A percentile compares a stretch with the other conserved stretches of the same genome.
Evolutionary conservation across 2,797 vertebrate species (phyloP).

Genomic region (Hafferia zeledoni): DNA sequence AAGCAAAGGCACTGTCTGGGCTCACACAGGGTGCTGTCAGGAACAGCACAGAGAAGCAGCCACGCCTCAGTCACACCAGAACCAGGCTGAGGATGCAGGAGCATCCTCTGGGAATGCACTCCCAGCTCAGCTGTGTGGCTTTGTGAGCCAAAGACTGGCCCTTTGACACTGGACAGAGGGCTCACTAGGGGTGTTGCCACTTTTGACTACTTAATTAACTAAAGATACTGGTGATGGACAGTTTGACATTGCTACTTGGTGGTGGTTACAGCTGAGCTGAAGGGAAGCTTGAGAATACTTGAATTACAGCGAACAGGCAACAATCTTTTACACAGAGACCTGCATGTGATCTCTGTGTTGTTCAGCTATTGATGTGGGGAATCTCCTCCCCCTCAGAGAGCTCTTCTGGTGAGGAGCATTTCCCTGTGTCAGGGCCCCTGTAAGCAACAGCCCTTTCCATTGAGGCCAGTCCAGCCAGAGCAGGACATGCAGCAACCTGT

Average conservation of each 20-base stretch:
- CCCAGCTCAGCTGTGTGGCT: fast-evolving
- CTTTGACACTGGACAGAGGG: neutral
- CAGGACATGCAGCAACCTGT: fast-evolving
- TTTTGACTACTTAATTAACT: neutral
- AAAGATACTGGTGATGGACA: neutral
- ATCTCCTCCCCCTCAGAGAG: neutral
- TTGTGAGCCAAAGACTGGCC: neutral
- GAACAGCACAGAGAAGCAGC: neutral
- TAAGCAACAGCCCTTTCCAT: neutral
- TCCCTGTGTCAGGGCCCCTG: neutral
- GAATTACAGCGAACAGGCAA: neutral
- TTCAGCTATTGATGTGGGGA: neutral
- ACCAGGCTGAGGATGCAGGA: neutral
- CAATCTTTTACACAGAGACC: neutral
- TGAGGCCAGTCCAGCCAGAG: fast-evolving
- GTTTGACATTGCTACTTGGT: neutral
- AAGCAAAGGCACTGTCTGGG: neutral
- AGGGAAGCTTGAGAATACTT: neutral
- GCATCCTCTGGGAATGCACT: neutral
- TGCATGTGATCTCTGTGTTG: fast-evolving
- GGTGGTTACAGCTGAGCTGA: neutral
- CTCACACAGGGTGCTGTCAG: fast-evolving
- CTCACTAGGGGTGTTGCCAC: neutral
- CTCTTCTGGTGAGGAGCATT: neutral
- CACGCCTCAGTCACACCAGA: neutral